A percentile compares a stretch with the other conserved stretches of the same genome.
phyloP scores from a whole-genome alignment of 2,888 invertebrate species.

The Campopleginae sp. region DNA sequence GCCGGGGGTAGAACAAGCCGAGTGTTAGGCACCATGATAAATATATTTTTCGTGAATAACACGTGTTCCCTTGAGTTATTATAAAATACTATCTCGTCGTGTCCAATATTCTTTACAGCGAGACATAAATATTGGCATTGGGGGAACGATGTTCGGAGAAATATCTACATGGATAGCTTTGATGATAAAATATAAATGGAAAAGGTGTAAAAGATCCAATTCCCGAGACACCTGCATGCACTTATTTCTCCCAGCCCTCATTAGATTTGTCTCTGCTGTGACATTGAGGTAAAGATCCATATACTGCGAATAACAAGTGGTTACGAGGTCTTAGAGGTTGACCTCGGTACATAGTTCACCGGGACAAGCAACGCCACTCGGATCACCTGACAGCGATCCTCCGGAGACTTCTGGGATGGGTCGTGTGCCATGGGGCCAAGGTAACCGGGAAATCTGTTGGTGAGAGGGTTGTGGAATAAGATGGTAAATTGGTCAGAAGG shows the following conservation, averaged over 20 bases:
- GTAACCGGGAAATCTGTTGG: constrained; percentile 53
- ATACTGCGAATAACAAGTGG: constrained; percentile 2
- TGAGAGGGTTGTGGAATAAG: constrained; percentile 5
- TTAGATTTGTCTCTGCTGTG: not conserved
- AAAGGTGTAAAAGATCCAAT: not conserved
- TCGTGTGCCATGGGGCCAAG: not conserved
- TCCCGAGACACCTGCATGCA: not conserved
- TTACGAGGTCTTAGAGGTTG: constrained; percentile 32
- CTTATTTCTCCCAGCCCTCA: not conserved
- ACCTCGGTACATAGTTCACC: constrained; percentile 48
- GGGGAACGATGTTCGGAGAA: not conserved
- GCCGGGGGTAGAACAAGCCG: constrained; percentile 17
- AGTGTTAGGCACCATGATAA: constrained; percentile 26
- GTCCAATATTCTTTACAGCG: not conserved
- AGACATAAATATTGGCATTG: not conserved
- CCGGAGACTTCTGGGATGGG: constrained; percentile 30
- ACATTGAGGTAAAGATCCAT: not conserved
- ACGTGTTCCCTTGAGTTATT: constrained; percentile 3
- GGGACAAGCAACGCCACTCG: constrained; percentile 55
- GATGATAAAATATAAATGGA: not conserved
- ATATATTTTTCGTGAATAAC: constrained; percentile 29
- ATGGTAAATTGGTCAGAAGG: constrained; percentile 33
- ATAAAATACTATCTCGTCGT: not conserved
- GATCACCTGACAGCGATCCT: constrained; percentile 61
- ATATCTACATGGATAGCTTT: not conserved